phyloP scores from a whole-genome alignment of 1,140 invertebrate genomes.

The Sarcophaga peregrina region DNA sequence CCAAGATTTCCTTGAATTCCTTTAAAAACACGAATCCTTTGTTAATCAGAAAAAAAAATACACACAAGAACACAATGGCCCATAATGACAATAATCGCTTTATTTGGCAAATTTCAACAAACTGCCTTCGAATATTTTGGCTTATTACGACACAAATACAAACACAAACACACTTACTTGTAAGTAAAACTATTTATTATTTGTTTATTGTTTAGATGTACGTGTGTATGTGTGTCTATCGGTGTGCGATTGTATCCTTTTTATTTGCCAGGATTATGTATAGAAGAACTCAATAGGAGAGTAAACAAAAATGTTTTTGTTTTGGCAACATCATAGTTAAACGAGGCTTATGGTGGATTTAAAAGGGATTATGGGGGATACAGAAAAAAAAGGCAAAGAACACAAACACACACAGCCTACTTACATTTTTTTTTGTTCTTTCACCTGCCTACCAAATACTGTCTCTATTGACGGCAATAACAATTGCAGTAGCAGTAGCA shows the following conservation, averaged over 20 bases:
- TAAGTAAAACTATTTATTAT: conserved; percentile 5
- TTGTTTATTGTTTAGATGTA: neutral
- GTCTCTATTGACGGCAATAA: too few relatives aligned
- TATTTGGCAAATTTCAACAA: conserved; percentile 17
- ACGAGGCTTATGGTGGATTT: conserved; percentile 23
- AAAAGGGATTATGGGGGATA: neutral
- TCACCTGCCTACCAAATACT: too few relatives aligned
- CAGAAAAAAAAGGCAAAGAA: neutral
- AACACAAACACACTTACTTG: neutral
- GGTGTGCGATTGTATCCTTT: too few relatives aligned
- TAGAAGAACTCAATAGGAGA: neutral
- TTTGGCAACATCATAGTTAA: conserved; percentile 2
- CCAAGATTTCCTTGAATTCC: too few relatives aligned
- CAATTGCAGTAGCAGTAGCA: neutral
- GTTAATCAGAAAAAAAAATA: too few relatives aligned
- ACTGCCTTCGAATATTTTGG: conserved; percentile 3
- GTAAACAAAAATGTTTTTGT: neutral
- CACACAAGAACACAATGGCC: neutral
- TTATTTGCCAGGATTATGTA: neutral
- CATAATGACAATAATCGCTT: conserved; percentile 10
- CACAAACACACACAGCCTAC: neutral
- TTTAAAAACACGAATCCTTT: too few relatives aligned
- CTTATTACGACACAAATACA: neutral
- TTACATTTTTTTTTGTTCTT: neutral
- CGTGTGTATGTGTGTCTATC: neutral